Conservation (phyloP, 2,113 vertebrate species). For the Sclerurus mexicanus region DNA sequence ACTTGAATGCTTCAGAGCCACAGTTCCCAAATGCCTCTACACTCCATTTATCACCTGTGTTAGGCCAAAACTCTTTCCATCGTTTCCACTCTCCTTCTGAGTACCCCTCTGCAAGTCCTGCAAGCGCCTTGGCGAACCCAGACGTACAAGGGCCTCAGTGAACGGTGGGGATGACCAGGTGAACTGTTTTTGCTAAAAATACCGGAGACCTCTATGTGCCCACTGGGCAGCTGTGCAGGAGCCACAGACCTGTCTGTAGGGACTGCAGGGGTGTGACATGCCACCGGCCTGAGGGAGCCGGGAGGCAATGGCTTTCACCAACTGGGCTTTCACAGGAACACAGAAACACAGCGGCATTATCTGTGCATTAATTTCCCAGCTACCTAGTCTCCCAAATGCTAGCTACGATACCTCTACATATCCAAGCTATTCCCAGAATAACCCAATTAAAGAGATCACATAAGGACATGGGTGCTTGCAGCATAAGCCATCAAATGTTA, state of each 20-base stretch:
- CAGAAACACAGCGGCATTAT: background rate
- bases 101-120: background rate
- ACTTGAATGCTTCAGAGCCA: background rate
- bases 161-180: background rate
- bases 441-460: background rate
- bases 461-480: background rate
- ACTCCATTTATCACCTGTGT: background rate
- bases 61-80: background rate
- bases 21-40: background rate
- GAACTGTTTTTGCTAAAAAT: background rate
- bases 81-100: background rate
- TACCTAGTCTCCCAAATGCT: background rate
- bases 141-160: background rate
- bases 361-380: background rate
- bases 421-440: background rate
- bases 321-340: background rate
- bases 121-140: background rate
- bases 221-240: background rate
- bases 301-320: background rate
- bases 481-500: background rate
- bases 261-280: background rate
- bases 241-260: background rate
- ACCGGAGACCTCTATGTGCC: background rate
- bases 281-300: background rate
- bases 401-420: background rate